phyloP scores from a whole-genome alignment of 2,113 vertebrate species.

The Eurypyga helias region DNA sequence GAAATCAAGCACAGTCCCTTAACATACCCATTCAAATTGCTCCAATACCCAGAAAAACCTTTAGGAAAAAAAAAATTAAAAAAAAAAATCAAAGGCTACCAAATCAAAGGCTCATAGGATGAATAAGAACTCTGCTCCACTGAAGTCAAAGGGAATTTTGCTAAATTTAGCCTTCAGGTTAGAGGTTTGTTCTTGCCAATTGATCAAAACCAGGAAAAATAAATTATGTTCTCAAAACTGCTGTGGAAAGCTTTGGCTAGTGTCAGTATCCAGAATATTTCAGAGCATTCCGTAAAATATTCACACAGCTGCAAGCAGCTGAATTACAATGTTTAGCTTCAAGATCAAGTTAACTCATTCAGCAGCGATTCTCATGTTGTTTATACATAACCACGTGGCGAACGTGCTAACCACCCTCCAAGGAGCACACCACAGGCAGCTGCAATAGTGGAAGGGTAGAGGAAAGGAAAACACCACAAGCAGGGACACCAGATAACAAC shows the following conservation, averaged over 20 bases:
- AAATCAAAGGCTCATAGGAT: background rate
- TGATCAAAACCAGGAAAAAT: background rate
- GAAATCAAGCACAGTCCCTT: background rate
- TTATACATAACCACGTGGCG: fast-evolving
- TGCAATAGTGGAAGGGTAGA: background rate
- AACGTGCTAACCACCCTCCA: background rate
- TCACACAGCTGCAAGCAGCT: background rate
- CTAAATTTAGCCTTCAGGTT: background rate
- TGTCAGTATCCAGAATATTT: background rate
- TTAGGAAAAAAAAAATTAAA: background rate
- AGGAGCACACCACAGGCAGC: fast-evolving
- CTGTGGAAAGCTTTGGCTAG: background rate
- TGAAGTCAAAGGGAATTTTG: background rate
- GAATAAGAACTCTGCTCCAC: background rate
- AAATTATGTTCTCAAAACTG: background rate
- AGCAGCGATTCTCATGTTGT: background rate
- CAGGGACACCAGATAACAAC: fast-evolving
- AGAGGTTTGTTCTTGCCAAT: background rate
- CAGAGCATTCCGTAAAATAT: background rate
- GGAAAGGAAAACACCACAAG: background rate
- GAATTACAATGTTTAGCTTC: background rate
- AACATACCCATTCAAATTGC: background rate
- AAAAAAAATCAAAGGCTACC: background rate
- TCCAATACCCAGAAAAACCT: background rate
- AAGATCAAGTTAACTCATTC: background rate